Conservation (phyloP, 64 coral and sea anemone species). For the Montipora sp. region DNA sequence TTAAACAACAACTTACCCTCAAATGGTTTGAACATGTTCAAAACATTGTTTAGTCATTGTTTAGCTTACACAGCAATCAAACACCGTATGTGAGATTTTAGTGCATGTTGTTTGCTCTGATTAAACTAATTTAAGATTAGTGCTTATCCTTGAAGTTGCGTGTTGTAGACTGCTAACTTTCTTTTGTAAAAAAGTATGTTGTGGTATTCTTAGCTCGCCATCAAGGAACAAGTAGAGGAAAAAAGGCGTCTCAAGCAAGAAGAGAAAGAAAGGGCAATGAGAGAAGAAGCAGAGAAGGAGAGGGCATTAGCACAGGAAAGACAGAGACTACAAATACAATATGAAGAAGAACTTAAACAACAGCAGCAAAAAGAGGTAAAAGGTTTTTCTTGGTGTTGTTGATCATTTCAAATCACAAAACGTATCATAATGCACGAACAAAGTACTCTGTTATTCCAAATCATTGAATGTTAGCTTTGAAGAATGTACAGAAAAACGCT, state of each 20-base stretch:
- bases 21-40: no score
- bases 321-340: conserved; percentile 63
- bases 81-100: no score
- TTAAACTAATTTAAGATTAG: neutral
- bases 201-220: conserved; percentile 64
- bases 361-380: conserved; percentile 83
- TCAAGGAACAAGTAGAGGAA: conserved; percentile 94
- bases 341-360: conserved; percentile 65
- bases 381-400: neutral
- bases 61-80: no score
- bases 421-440: no score
- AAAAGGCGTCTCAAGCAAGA: conserved; percentile 78
- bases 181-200: neutral
- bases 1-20: no score
- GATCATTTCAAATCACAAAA: no score
- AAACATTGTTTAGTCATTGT: no score
- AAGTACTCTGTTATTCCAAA: no score
- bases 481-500: no score
- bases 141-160: neutral
- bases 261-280: conserved; percentile 74
- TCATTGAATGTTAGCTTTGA: no score
- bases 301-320: conserved; percentile 51
- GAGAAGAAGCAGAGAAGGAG: conserved; percentile 84
- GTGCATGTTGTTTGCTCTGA: no score
- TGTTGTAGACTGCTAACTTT: no score